phyloP scores from a whole-genome alignment of 2,888 invertebrate species.

The Girardia tigrina region DNA sequence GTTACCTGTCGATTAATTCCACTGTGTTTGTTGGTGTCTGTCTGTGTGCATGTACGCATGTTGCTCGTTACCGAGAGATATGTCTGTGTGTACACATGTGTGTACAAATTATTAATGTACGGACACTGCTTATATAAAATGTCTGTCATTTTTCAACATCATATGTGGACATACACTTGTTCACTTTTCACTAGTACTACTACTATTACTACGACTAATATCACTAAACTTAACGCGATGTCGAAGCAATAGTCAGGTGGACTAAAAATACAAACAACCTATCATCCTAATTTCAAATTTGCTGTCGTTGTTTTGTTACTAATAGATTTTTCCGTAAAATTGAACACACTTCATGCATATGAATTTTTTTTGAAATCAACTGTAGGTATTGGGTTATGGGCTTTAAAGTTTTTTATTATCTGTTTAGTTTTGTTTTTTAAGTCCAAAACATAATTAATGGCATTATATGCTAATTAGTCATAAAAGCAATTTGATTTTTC shows the following conservation, averaged over 20 bases:
- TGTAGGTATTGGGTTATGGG: constrained; percentile 4
- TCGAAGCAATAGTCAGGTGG: constrained; percentile 1
- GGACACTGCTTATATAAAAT: background rate
- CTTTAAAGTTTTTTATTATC: background rate
- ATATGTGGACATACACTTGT: constrained; percentile 1
- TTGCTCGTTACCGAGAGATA: no score
- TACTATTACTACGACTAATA: background rate
- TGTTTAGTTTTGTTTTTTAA: constrained; percentile 1
- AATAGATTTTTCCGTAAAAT: background rate
- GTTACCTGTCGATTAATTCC: background rate
- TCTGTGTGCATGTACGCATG: background rate
- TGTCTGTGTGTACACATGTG: background rate
- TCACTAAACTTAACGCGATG: background rate
- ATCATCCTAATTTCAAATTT: background rate
- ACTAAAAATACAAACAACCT: constrained; percentile 6
- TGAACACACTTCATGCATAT: constrained; percentile 23
- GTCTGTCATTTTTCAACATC: background rate
- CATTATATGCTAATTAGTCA: constrained; percentile 2
- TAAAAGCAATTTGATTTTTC: background rate
- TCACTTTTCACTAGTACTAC: background rate
- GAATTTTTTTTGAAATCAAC: background rate
- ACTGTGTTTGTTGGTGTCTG: background rate
- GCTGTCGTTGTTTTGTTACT: background rate
- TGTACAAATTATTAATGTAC: background rate
- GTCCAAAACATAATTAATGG: constrained; percentile 12